Base-by-base conservation (phyloP, 2,888 invertebrate genomes). In the Xanthorhoe designata region DNA sequence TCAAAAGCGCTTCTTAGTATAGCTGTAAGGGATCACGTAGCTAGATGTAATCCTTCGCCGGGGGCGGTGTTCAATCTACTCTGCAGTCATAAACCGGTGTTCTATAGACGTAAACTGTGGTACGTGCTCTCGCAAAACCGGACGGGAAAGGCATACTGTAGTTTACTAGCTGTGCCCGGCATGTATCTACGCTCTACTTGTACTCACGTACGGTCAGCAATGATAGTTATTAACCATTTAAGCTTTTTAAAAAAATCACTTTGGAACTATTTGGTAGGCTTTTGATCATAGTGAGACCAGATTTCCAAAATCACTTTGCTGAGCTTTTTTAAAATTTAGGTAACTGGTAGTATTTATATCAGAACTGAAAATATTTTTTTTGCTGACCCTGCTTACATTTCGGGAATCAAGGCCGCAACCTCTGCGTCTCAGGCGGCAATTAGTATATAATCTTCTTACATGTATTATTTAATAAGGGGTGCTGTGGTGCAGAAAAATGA, bases 41-140 rank as follows among this genome's bases (percentile, higher is more conserved):
- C 69, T 67, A 75, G 78, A 74, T 75, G 80, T 85, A 86, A 85
- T 84, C 83, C 84, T 82, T 80, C 77, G 79, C 76, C 72, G 74
- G 75, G n/a, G 80, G 80, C 81, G 78, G 75, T 79, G 84, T 84
- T 86, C 85, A 85, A 87, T 87, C 86, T 85, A 83, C 83, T 83
- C 82, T 74, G 71, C 76, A 80, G 79, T 82, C 84, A 83, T 86
- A 86, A 86, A 86, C 83, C 83, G 80, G 79, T 83, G 82, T 81
- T 79, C 82, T 74, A 75, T 73, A 73, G 79, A 81, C 82, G 82
- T 85, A 85, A 87, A 84, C 83, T 85, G 78, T 73, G 70, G 74
- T 80, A 84, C 86, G 85, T 84, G 85, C 76, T 73, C 69, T 64
- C 68, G 64, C 68, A 68, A 68, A 42, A 58, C 61, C 54, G 61